Base-by-base conservation (phyloP, 1,140 invertebrate species). In the Drosophila nigrodunni region DNA sequence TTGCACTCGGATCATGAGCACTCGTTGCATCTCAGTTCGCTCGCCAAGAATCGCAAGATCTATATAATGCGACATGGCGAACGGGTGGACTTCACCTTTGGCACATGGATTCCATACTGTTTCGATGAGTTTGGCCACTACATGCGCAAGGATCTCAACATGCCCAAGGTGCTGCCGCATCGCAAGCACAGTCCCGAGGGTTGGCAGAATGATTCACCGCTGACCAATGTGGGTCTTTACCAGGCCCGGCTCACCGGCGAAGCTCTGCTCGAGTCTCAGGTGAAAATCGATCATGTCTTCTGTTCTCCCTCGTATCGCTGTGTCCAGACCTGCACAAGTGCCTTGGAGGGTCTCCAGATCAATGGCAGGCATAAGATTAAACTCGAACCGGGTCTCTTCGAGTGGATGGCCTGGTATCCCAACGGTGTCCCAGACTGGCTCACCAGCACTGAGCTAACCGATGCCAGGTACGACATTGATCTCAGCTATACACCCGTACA, bases 351-450 rank as follows among this genome's bases (percentile, higher is more conserved):
- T 5, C 64, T 92, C 0, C 50, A 86, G 30, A 61, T 85, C 0
- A 73, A 54, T 2, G 77, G 82, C 11, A 76, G 91, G 60, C 78
- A 73, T 10, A 76, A 78, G 47, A 95, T 98, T n/a, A 94, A 94
- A 75, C 93, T 98, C 21, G 98, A 99, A 88, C 97, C 97, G 0
- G 97, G 96, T 1, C 91, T 99, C 13, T 98, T 98, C 92, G 98
- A 99, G 92, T 98, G 96, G 96, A 94, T 97, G 65, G 95, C 95
- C n/a, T 98, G 98, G 97, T 97, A 98, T 93, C 94, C 95, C 3
- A 95, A 95, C 59, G 94, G 94, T 0, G 92, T 97, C 79, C 97
- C 97, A 10, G 94, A 94, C 15, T 99, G 96, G 95, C 95, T 98
- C 94, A 95, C 94, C 15, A 92, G 93, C 1, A 93, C 95, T 5